phyloP scores from a whole-genome alignment of 1,140 invertebrate species.

The Drosophila chauvacae region DNA sequence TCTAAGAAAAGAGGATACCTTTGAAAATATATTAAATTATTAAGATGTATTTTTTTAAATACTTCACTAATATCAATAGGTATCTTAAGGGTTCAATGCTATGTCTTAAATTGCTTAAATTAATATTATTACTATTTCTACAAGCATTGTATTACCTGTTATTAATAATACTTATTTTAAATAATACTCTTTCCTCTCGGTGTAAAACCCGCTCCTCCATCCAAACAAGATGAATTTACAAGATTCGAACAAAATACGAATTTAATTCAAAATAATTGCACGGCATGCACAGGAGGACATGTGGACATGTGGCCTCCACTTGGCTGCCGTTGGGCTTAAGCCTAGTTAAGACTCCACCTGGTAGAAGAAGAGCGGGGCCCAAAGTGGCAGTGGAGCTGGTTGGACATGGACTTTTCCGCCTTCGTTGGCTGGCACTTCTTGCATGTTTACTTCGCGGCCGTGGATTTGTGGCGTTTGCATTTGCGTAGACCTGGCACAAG shows the following conservation, averaged over 20 bases:
- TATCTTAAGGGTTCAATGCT: too few species aligned
- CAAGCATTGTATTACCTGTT: too few species aligned
- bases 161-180: background rate
- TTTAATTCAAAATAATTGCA: slow-evolving; percentile 84
- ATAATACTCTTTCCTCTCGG: background rate
- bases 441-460: slow-evolving; percentile 37
- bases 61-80: background rate
- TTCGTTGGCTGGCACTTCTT: slow-evolving; percentile 61
- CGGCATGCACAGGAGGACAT: slow-evolving; percentile 72
- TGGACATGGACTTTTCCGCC: slow-evolving; percentile 78
- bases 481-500: slow-evolving; percentile 51
- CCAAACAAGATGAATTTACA: slow-evolving; percentile 77
- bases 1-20: background rate
- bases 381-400: slow-evolving; percentile 48
- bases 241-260: slow-evolving; percentile 84
- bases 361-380: slow-evolving; percentile 11
- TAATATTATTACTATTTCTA: background rate
- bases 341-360: slow-evolving; percentile 35
- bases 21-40: background rate
- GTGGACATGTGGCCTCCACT: slow-evolving; percentile 22
- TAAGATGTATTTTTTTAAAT: background rate
- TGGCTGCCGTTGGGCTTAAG: slow-evolving; percentile 41
- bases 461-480: slow-evolving; percentile 57
- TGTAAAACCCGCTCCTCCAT: slow-evolving; percentile 5
- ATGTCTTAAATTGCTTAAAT: too few species aligned